Evolutionary conservation across 2,888 invertebrate species (phyloP).

Genomic region (Nipponacmea schrenckii): DNA sequence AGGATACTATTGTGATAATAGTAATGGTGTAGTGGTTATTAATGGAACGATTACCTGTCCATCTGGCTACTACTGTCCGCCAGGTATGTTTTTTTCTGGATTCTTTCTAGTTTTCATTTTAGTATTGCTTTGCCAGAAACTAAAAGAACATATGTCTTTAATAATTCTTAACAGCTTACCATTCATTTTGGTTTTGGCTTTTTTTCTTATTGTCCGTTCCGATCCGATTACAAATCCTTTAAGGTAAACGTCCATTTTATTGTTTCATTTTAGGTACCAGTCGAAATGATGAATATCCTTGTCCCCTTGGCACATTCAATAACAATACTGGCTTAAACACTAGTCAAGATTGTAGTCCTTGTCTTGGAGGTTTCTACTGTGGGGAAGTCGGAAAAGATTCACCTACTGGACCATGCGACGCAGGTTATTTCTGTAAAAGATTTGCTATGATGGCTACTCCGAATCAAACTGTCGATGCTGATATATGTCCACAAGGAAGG

Average conservation of each 20-base stretch:
- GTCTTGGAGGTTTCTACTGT: slow-evolving; percentile 57
- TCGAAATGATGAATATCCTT: slow-evolving; percentile 43
- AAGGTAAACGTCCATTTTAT: background rate
- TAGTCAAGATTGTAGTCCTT: slow-evolving; percentile 50
- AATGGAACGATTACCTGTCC: slow-evolving; percentile 60
- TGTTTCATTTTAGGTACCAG: slow-evolving; percentile 40
- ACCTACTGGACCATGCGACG: slow-evolving; percentile 55
- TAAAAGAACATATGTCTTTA: no score
- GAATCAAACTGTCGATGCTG: slow-evolving; percentile 57
- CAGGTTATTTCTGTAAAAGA: slow-evolving; percentile 57
- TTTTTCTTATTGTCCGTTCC: no score
- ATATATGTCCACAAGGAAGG: slow-evolving; percentile 62
- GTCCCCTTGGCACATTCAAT: slow-evolving; percentile 58
- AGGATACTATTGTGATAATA: slow-evolving; percentile 65
- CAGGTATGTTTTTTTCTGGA: slow-evolving; percentile 39
- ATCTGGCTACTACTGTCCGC: slow-evolving; percentile 60
- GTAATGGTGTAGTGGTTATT: slow-evolving; percentile 55
- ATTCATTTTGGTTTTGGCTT: no score
- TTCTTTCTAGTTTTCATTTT: no score
- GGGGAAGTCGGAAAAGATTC: slow-evolving; percentile 49
- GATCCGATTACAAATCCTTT: no score
- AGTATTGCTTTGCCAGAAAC: no score
- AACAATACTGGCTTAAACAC: slow-evolving; percentile 50
- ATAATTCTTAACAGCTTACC: no score
- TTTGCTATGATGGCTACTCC: slow-evolving; percentile 57